Evolutionary conservation across 2,888 invertebrate species (phyloP).

Genomic region (Euzophera pinguis): DNA sequence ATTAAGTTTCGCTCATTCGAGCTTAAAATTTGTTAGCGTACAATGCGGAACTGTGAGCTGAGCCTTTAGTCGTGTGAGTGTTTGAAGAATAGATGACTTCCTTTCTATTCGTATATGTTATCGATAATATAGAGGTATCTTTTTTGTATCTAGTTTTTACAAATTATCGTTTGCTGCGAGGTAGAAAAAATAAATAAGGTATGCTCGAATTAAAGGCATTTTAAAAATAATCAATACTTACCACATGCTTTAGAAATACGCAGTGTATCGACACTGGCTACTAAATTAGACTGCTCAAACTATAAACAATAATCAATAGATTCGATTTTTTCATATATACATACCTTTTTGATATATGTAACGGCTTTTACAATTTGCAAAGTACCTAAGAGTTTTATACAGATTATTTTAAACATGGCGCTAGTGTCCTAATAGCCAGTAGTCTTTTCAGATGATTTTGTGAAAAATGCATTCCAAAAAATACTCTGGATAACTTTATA

Average conservation of each 20-base stretch:
- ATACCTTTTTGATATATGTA: conserved; percentile 14
- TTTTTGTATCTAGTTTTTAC: too few relatives aligned
- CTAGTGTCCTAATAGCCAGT: conserved; percentile 29
- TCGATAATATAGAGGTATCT: too few relatives aligned
- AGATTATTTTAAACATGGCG: conserved; percentile 26
- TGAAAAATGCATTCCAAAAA: conserved; percentile 68
- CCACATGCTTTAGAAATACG: conserved; percentile 33
- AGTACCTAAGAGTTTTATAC: conserved; percentile 19
- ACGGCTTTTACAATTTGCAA: conserved; percentile 21
- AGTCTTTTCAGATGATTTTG: conserved; percentile 31
- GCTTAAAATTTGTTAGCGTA: too few relatives aligned
- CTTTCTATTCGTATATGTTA: too few relatives aligned
- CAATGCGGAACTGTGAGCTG: too few relatives aligned
- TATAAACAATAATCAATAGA: conserved; percentile 21
- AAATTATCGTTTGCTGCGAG: too few relatives aligned
- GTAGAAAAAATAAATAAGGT: too few relatives aligned
- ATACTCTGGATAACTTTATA: conserved; percentile 20
- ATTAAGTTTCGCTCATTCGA: too few relatives aligned
- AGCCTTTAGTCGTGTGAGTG: too few relatives aligned
- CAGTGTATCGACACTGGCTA: conserved; percentile 32
- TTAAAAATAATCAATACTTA: conserved; percentile 14
- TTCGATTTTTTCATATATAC: conserved; percentile 20
- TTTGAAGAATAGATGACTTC: too few relatives aligned
- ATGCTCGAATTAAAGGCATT: conserved; percentile 3
- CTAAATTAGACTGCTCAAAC: conserved; percentile 41